A percentile compares a stretch with the other conserved stretches of the same genome.
phyloP scores from a whole-genome alignment of 2,888 invertebrate genomes.

The Cephonodes hylas region DNA sequence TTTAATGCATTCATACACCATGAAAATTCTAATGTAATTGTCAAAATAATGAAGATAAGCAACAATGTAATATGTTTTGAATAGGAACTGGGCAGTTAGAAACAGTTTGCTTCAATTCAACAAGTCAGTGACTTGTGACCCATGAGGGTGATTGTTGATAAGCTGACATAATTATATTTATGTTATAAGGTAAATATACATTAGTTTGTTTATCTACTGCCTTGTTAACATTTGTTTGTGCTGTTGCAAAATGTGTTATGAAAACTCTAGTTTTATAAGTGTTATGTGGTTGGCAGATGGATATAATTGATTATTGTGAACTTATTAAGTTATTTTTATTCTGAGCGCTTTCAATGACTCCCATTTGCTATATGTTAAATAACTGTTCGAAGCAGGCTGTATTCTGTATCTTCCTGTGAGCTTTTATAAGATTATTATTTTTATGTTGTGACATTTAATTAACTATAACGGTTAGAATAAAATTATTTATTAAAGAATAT shows the following conservation, averaged over 20 bases:
- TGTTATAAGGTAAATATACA: conserved; percentile 28
- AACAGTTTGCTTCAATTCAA: conserved; percentile 22
- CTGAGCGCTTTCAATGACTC: background rate
- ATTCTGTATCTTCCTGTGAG: too few relatives aligned
- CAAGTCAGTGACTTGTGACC: conserved; percentile 47
- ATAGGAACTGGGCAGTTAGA: conserved; percentile 21
- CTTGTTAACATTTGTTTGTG: background rate
- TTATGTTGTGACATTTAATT: too few relatives aligned
- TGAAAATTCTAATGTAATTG: background rate
- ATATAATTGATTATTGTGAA: too few relatives aligned
- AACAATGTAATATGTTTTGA: conserved; percentile 12
- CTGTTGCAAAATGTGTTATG: background rate
- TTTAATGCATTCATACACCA: background rate
- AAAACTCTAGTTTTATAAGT: background rate
- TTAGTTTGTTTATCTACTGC: background rate
- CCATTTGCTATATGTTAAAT: background rate
- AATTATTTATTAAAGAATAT: too few relatives aligned
- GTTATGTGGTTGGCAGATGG: too few relatives aligned
- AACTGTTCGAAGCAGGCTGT: too few relatives aligned
- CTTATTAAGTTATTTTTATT: too few relatives aligned
- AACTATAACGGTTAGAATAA: too few relatives aligned
- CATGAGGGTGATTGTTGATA: conserved; percentile 38
- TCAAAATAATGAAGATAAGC: background rate
- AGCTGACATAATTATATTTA: conserved; percentile 45
- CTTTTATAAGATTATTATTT: too few relatives aligned